phyloP scores from a whole-genome alignment of 2,113 vertebrate species.

The Etia nguti region DNA sequence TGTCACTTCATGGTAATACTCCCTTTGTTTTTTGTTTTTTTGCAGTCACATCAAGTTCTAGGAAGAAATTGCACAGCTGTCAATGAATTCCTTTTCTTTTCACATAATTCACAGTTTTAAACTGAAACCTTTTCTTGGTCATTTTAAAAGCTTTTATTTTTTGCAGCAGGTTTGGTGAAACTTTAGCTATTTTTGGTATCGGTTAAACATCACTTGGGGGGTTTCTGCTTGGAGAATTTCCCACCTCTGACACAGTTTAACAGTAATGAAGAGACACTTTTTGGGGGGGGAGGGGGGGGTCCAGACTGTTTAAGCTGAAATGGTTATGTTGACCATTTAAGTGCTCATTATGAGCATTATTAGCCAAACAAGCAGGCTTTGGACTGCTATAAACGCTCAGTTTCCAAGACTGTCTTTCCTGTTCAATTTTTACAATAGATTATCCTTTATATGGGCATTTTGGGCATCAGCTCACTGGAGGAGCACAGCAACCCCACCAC shows the following conservation, averaged over 20 bases:
- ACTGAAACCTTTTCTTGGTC: not conserved
- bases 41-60: not conserved
- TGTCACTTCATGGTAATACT: not conserved
- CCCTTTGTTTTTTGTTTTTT: not conserved
- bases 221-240: not conserved
- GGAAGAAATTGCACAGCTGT: not conserved
- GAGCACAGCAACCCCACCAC: not conserved
- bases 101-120: not conserved
- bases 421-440: not conserved
- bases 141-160: not conserved
- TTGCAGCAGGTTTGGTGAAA: not conserved
- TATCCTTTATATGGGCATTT: not conserved
- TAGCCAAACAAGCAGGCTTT: not conserved
- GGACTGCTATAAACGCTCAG: not conserved
- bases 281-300: rapidly evolving
- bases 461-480: not conserved
- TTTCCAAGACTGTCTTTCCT: not conserved
- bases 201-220: not conserved
- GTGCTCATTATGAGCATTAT: not conserved
- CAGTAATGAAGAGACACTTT: not conserved
- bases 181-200: not conserved
- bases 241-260: not conserved
- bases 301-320: not conserved
- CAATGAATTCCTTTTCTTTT: not conserved
- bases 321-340: not conserved